Percentiles rank a stretch among this genome's conserved stretches.
Evolutionary conservation across 1,140 invertebrate species (phyloP).

Genomic region (Metopolophium dirhodum): DNA sequence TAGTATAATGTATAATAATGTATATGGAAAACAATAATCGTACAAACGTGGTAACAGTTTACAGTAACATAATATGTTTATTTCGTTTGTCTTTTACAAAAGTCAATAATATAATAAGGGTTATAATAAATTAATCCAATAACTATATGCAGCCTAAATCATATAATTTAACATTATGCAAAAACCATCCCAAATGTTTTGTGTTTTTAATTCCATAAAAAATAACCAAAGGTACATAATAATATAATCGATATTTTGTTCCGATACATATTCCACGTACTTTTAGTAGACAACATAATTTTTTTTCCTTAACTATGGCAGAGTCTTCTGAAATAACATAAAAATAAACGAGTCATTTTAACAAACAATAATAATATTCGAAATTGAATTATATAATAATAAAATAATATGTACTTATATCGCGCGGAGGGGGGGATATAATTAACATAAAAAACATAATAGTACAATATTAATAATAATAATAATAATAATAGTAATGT

Average conservation of each 20-base stretch:
- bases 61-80: constrained; percentile 46
- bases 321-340: constrained; percentile 46
- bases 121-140: constrained; percentile 40
- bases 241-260: constrained; percentile 5
- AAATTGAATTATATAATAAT: not conserved
- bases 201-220: constrained; percentile 36
- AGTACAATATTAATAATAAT: constrained; percentile 3
- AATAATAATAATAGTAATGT: constrained; percentile 30
- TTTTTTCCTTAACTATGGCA: constrained; percentile 16
- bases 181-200: constrained; percentile 26
- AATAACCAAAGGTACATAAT: not conserved
- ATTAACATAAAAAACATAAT: constrained; percentile 5
- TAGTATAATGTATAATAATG: not conserved
- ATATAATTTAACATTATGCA: not conserved
- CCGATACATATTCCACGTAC: not conserved
- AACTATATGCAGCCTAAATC: constrained; percentile 28
- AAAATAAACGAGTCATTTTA: constrained; percentile 36
- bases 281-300: not conserved
- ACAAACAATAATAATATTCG: constrained; percentile 43
- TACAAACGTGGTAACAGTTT: not conserved
- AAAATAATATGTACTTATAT: not conserved
- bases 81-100: constrained; percentile 54
- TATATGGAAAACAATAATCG: not conserved
- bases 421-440: not conserved
- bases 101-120: constrained; percentile 44